A percentile compares a stretch with the other conserved stretches of the same genome.
Conservation (phyloP, 2,888 invertebrate genomes). For the Synanthedon myopaeformis region DNA sequence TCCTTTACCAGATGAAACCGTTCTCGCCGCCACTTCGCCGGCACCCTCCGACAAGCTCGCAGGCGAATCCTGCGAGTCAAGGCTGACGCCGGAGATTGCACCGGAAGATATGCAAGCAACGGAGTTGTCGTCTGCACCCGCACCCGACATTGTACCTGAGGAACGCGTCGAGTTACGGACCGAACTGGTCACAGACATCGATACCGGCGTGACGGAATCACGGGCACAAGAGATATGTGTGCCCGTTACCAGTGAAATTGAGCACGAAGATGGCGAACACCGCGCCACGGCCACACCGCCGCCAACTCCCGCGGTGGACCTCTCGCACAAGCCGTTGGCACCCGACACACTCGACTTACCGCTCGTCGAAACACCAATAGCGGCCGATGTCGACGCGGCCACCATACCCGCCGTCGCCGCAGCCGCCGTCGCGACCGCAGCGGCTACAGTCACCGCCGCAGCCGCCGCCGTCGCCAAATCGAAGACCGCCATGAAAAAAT, state of each 20-base stretch:
- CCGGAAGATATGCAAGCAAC: not conserved
- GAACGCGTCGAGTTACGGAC: slow-evolving; percentile 21
- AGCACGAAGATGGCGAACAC: slow-evolving; percentile 34
- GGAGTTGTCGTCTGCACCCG: slow-evolving; percentile 18
- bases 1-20: not conserved
- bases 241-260: slow-evolving; percentile 51
- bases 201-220: slow-evolving; percentile 49
- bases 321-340: slow-evolving; percentile 8
- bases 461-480: slow-evolving; percentile 19
- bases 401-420: slow-evolving; percentile 18
- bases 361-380: slow-evolving; percentile 11
- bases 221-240: slow-evolving; percentile 62
- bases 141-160: slow-evolving; percentile 50
- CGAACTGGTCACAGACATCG: slow-evolving; percentile 52
- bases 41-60: not conserved
- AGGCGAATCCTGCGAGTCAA: not conserved
- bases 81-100: not conserved
- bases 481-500: slow-evolving; percentile 16
- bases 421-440: slow-evolving; percentile 19
- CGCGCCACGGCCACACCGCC: slow-evolving; percentile 21
- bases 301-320: slow-evolving; percentile 17
- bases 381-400: slow-evolving; percentile 14
- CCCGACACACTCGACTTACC: slow-evolving; percentile 9
- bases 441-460: slow-evolving; percentile 28
- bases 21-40: not conserved